Base-by-base conservation (phyloP, 2,888 invertebrate genomes). In the Drosophila picticornis region DNA sequence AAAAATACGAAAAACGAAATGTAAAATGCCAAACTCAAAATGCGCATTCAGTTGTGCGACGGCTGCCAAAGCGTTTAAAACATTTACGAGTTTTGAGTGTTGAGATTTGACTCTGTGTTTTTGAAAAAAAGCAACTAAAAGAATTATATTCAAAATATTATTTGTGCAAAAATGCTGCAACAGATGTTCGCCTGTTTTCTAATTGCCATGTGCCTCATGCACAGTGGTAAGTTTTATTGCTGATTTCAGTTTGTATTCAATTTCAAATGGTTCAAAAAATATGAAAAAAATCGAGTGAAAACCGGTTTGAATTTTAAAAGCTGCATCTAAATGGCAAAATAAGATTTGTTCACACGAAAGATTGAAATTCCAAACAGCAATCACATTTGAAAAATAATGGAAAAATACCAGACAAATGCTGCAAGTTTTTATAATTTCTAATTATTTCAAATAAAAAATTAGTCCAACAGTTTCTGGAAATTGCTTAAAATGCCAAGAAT, bases 121-220 rank as follows among this genome's bases (percentile, higher is more conserved):
- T 40, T 22, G 11, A 38, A 13, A 16, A 38, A 38, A 32, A 72
- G 56, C 7, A 29, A n/a, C 0, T 19, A 2, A 2, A 29, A 67
- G 59, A 52, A 19, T 48, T 31, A 25, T 48, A 60, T 5, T 66
- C 19, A 27, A 59, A 13, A 29, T 34, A 52, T 38, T 31, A 36
- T 27, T 25, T 67, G 29, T 11, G 55, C 19, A 2, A 89, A 83
- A 75, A 92, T 92, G 92, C 56, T 91, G 75, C 88, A 88, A 77
- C 85, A 92, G 84, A 72, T 93, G 57, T 79, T 91, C 55, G 84
- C 70, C 56, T 65, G 89, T 67, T 68, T 85, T 60, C 71, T 90
- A 48, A 69, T 93, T 77, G 87, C 91, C 72, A 81, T 93, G 75
- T 91, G 91, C 66, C 65, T 92, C 22, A 80, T 90, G 78, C 88